phyloP scores from a whole-genome alignment of 2,888 invertebrate species.

The Drosophila fungiperda region DNA sequence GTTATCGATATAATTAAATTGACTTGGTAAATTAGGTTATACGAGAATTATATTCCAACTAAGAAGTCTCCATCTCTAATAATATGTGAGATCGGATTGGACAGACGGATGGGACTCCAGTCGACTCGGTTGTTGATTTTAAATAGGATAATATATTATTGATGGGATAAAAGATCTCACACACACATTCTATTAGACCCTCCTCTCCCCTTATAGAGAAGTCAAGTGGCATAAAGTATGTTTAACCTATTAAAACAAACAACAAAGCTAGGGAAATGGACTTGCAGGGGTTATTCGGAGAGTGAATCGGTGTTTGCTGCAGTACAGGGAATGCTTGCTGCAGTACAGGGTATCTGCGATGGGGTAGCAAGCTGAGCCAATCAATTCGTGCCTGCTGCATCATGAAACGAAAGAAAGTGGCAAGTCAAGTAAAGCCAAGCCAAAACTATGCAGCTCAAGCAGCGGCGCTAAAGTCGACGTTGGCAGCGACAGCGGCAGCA shows the following conservation, averaged over 20 bases:
- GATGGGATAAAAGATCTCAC: background rate
- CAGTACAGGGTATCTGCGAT: background rate
- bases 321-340: no score
- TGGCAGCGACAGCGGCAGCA: background rate
- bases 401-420: conserved; percentile 29
- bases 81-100: background rate
- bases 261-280: background rate
- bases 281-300: background rate
- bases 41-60: background rate
- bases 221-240: background rate
- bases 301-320: background rate
- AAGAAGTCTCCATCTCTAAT: background rate
- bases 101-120: background rate
- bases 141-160: background rate
- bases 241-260: background rate
- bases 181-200: background rate
- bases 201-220: background rate
- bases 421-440: conserved; percentile 14
- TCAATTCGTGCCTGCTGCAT: conserved; percentile 38
- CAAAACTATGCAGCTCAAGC: background rate
- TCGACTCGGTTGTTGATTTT: background rate
- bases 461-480: background rate
- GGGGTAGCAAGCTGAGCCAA: background rate
- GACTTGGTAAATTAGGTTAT: background rate
- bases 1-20: background rate